These are phyloP conservation scores for Nephrotoma appendiculata DNA, from an alignment of 2,888 invertebrate genomes.

Conservation along the genomic window DNA sequence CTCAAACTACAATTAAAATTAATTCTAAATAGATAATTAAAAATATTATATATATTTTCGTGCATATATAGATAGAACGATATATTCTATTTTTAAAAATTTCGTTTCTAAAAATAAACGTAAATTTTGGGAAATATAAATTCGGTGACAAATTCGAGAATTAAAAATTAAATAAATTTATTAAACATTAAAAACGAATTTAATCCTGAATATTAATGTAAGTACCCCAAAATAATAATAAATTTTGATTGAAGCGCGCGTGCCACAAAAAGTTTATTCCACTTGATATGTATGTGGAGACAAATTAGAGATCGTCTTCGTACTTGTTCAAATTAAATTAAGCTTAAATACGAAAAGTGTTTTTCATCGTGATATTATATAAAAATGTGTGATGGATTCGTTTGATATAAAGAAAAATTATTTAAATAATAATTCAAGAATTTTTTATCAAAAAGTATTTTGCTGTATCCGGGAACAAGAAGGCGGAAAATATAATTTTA, in stretches of 20 bases:
- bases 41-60: not conserved
- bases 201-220: not conserved
- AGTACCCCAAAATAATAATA: not conserved
- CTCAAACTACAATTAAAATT: not conserved
- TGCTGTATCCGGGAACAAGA: constrained; percentile 14
- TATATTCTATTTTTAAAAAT: not conserved
- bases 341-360: not conserved
- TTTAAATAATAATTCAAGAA: not conserved
- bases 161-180: not conserved
- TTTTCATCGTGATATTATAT: not conserved
- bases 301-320: not conserved
- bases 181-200: not conserved
- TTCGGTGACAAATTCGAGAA: not conserved
- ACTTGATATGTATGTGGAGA: not conserved
- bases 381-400: not conserved
- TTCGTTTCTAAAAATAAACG: not conserved
- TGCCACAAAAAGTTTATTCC: constrained; percentile 5
- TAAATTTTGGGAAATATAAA: not conserved
- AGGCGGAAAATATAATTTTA: constrained; percentile 8
- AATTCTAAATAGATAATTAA: not conserved
- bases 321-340: not conserved
- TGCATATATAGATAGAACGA: not conserved
- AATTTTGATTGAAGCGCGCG: not conserved
- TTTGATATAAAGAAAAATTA: not conserved
- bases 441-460: constrained; percentile 11